Evolutionary conservation across 2,888 invertebrate species (phyloP), one percentile per base, ranked within the genome.

Genomic region (Trichogramma dendrolimi): DNA sequence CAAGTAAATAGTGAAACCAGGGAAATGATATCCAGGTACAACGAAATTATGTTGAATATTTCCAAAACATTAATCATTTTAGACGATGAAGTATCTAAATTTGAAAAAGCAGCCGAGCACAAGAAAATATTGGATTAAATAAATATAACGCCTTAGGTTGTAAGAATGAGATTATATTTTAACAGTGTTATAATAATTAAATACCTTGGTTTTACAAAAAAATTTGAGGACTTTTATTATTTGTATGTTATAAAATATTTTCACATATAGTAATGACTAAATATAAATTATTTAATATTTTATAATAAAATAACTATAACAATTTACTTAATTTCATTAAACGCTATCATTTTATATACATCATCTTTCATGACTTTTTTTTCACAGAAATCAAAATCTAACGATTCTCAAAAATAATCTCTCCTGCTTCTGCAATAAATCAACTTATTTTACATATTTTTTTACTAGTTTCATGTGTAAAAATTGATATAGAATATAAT

Each of bases 21-120:
- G 47, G 72, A 78, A 50, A 71, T 81, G 46, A 72, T 83, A 61
- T 76, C 80, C 40, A 76, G 81, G 57, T 83, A 83, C 68, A 82
- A 82, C 69, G 78, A 80, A 67, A 80, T 83, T 48, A 79, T 82
- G 52, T 75, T 70, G 53, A 80, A 79, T 44, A 80, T 83, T 67
- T 81, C 82, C 42, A 77, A 80, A 62, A 73, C 81, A 14, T 79
- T 83, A 61, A 79, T 80, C 55, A 75, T 79, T 60, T 69, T 83
- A 55, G 82, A 84, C 69, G 72, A 72, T 49, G 73, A 76, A 5
- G 71, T 83, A 8, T 79, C 77, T 6, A 75, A 77, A 58, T 73
- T 81, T 51, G 83, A 84, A 75, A 66, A 75, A 44, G 76, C 80
- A 48, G 70, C 79, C 55, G 71, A 75, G 50, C 77, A 79, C 1